A percentile compares a stretch with the other conserved stretches of the same genome.
These are phyloP conservation scores for Labroides dimidiatus DNA, from an alignment of 2,797 vertebrate genomes.

Conservation along the genomic window DNA sequence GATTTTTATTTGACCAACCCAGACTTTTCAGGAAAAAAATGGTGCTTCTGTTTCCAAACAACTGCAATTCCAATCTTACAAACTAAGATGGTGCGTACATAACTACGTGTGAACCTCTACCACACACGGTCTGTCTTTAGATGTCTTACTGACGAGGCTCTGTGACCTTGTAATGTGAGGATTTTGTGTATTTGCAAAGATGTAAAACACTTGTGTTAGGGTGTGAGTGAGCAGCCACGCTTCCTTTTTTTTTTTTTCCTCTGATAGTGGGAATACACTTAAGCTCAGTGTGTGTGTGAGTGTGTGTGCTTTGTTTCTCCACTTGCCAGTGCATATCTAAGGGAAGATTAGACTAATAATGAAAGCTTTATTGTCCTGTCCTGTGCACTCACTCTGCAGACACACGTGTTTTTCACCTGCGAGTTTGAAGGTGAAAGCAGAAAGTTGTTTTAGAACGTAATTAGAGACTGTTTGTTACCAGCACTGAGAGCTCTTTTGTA, in stretches of 20 bases:
- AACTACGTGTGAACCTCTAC: conserved; percentile 37
- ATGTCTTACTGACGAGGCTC: conserved; percentile 45
- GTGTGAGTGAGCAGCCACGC: conserved; percentile 45
- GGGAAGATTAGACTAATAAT: conserved; percentile 73
- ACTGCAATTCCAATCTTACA: conserved; percentile 39
- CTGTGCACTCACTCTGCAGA: conserved; percentile 65
- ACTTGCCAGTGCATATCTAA: conserved; percentile 61
- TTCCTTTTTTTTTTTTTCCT: conserved; percentile 45
- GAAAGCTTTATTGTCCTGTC: conserved; percentile 81
- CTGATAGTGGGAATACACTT: conserved; percentile 49
- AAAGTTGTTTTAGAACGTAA: conserved; percentile 62
- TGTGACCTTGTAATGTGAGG: conserved; percentile 46
- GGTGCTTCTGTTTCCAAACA: conserved; percentile 75
- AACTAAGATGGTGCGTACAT: conserved; percentile 59
- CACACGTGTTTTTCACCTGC: conserved; percentile 56
- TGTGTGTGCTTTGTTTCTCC: conserved; percentile 11
- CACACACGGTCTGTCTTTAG: conserved; percentile 45
- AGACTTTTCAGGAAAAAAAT: conserved; percentile 64
- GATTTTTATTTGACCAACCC: conserved; percentile 25
- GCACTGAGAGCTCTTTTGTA: conserved; percentile 84
- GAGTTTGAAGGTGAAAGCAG: conserved; percentile 52
- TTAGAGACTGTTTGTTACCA: conserved; percentile 79
- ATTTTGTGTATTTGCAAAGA: conserved; percentile 46
- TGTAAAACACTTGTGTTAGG: conserved; percentile 49
- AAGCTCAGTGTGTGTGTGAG: conserved; percentile 37